Percentiles rank a stretch among this genome's conserved stretches.
These are phyloP conservation scores for Gambusia holbrooki DNA, from an alignment of 2,113 vertebrate species.

Conservation along the genomic window DNA sequence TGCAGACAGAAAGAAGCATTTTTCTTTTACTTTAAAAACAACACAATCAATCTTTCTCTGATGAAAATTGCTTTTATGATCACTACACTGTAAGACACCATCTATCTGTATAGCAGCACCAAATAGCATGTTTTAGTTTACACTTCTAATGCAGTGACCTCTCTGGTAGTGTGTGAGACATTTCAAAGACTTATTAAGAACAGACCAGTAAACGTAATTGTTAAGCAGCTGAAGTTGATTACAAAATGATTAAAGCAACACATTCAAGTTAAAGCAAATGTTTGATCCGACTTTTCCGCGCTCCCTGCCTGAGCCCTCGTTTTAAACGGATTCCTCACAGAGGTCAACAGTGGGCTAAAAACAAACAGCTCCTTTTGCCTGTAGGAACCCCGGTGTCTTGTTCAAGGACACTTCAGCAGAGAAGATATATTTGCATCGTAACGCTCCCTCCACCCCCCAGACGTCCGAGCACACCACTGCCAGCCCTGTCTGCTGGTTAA, in stretches of 20 bases:
- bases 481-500: slow-evolving; percentile 21
- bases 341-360: slow-evolving; percentile 25
- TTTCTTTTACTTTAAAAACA: slow-evolving; percentile 18
- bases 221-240: slow-evolving; percentile 2
- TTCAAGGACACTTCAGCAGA: slow-evolving; percentile 37
- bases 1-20: slow-evolving; percentile 43
- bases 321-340: slow-evolving; percentile 9
- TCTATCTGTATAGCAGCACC: slow-evolving; percentile 42
- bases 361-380: slow-evolving; percentile 15
- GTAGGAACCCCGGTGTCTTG: slow-evolving; percentile 4
- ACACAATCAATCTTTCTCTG: slow-evolving; percentile 32
- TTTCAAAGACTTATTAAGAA: slow-evolving; percentile 21
- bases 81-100: slow-evolving; percentile 20
- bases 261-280: slow-evolving; percentile 35
- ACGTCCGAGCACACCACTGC: slow-evolving; percentile 2
- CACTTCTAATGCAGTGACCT: slow-evolving; percentile 17
- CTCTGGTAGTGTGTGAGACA: slow-evolving; percentile 23
- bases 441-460: background rate
- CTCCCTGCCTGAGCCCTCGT: slow-evolving; percentile 9
- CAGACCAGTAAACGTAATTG: slow-evolving; percentile 19
- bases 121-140: slow-evolving; percentile 1
- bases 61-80: slow-evolving; percentile 16
- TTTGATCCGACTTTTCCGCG: background rate
- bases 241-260: slow-evolving; percentile 18
- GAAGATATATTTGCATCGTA: slow-evolving; percentile 8